phyloP scores from a whole-genome alignment of 1,140 invertebrate species.

The Macrosteles quadrilineatus region DNA sequence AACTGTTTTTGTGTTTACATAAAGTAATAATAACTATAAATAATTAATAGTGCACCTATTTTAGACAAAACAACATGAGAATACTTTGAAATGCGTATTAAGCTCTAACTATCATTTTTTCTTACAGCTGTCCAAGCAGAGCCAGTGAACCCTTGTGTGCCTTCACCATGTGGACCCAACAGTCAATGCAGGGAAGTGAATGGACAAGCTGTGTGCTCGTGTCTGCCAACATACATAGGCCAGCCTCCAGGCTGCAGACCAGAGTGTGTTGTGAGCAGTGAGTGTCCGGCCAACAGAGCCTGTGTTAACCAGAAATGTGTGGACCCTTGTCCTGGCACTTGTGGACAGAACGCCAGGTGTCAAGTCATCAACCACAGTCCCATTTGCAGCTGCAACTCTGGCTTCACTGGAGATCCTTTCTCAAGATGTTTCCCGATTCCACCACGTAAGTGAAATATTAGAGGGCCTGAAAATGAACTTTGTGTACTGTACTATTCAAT shows the following conservation, averaged over 20 bases:
- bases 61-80: too few relatives aligned
- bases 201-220: slow-evolving; percentile 59
- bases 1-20: too few relatives aligned
- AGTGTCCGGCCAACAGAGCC: slow-evolving; percentile 56
- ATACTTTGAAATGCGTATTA: too few relatives aligned
- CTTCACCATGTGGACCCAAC: slow-evolving; percentile 60
- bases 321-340: slow-evolving; percentile 60
- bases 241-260: slow-evolving; percentile 57
- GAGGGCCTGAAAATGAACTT: too few relatives aligned
- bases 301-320: slow-evolving; percentile 60
- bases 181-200: slow-evolving; percentile 56
- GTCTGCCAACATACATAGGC: slow-evolving; percentile 56
- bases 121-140: slow-evolving; percentile 46
- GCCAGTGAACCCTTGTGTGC: slow-evolving; percentile 50
- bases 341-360: slow-evolving; percentile 57
- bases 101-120: neutral
- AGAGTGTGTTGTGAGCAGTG: slow-evolving; percentile 58
- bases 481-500: neutral
- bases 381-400: slow-evolving; percentile 52
- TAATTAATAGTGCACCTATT: too few relatives aligned
- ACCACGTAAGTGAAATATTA: slow-evolving; percentile 50
- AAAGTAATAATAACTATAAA: too few relatives aligned
- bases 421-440: slow-evolving; percentile 47
- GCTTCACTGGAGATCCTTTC: slow-evolving; percentile 44
- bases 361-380: slow-evolving; percentile 51